Evolutionary conservation across 2,888 invertebrate species (phyloP), one percentile per base, ranked within the genome.

Genomic region (Trissonchulus latispiculum): DNA sequence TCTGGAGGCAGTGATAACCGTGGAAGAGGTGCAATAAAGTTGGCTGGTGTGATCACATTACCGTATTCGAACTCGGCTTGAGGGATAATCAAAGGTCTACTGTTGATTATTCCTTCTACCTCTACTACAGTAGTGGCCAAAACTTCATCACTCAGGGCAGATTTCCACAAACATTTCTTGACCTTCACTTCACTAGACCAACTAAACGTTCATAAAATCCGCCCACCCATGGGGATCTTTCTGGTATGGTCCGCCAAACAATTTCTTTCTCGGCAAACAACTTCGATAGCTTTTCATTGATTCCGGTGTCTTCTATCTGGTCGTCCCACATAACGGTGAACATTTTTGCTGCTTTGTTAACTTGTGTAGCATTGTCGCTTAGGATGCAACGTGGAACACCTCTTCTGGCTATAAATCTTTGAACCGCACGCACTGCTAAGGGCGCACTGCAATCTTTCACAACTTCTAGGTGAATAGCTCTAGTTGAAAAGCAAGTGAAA

Each of bases 171-270:
- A 33, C 3, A 73, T 23, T 32, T 32, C 72, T 72, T 28, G 73
- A 73, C 23, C 31, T 33, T 8, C 74, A 73, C 75, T 86, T 85
- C 2, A 84, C 59, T 2, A 82, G 70, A 2, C 81, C 79, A 23
- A 84, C 78, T 2, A 85, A 75, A 28, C 84, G 76, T 76, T 85
- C 84, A 79, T 83, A 85, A 76, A 81, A 83, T 61, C 85, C 84
- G 70, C 84, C 84, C 83, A 83, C 83, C 84, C 85, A 85, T 1
- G 84, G 77, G 1, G 84, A 82, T 0, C 79, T 76, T 1, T 83
- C 83, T 2, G 83, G 81, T 70, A 82, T 85, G 75, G 84, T 85
- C 23, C 75, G 76, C 80, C 81, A 80, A 0, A 72, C 29, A 59
- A 80, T 80, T 28, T 69, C 70, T 36, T 77, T n/a, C 1, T 68